Evolutionary conservation across 2,797 vertebrate genomes (phyloP).

Genomic region (Passerculus sandwichensis): DNA sequence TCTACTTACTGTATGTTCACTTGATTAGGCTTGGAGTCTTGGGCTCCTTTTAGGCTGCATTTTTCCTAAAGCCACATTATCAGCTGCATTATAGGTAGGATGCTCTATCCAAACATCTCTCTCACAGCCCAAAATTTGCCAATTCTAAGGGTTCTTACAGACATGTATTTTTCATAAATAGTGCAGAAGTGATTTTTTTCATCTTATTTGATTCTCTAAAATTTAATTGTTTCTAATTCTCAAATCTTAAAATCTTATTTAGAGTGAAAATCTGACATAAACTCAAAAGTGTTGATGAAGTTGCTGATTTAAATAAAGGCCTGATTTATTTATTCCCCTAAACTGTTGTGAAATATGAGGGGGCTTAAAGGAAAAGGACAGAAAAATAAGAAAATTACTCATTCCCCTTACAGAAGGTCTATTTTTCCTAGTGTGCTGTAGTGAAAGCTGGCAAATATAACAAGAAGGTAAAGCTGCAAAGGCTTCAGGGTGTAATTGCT

Average conservation of each 20-base stretch:
- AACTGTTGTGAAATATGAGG: neutral
- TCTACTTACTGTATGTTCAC: neutral
- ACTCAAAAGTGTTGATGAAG: neutral
- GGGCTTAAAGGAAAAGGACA: neutral
- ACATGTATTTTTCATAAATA: neutral
- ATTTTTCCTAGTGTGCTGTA: neutral
- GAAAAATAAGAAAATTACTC: neutral
- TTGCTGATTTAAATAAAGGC: neutral
- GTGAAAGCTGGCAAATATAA: neutral
- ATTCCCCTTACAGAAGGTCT: neutral
- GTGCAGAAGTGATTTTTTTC: neutral
- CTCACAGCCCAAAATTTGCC: accelerated
- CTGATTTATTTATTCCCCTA: neutral
- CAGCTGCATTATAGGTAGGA: neutral
- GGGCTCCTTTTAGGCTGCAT: neutral
- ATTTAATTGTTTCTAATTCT: neutral
- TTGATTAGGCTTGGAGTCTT: neutral
- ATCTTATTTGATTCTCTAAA: neutral
- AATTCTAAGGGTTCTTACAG: neutral
- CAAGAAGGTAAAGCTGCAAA: neutral
- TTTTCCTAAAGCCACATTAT: neutral
- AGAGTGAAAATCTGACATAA: neutral
- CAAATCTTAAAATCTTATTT: neutral
- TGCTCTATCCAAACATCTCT: neutral
- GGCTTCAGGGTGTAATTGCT: neutral